Evolutionary conservation across 1,140 invertebrate genomes (phyloP), one percentile per base, ranked within the genome.

Genomic region (Campoletis sonorensis): DNA sequence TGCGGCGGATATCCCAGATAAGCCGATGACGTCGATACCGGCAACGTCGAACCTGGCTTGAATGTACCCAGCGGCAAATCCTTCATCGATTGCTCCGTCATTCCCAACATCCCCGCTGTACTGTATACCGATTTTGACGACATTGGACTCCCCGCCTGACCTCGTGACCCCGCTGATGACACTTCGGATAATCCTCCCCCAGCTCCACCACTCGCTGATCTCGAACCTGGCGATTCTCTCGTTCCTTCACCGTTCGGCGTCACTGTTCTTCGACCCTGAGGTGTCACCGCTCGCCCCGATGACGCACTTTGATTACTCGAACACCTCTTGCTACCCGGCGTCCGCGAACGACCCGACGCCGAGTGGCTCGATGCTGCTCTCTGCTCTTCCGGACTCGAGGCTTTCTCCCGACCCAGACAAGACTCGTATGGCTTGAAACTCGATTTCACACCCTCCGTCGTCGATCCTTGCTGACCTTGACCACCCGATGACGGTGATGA

Each of bases 351-450:
- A 61, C 86, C 86, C 72, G 89, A 88, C 76, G 88, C 88, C 27
- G 89, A 89, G 45, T 87, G 87, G n/a, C 86, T 88, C 26, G 90
- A 90, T 2, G 87, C 67, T 1, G 88, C 87, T 26, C 88, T 86
- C 33, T 87, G 88, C 76, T 85, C 84, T 7, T 89, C 87, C 16
- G 87, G 87, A 18, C 89, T 91, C 40, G 91, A 90, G 11, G 90
- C 84, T 37, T 89, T 91, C 15, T 90, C 89, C 0, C 86, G 82
- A 1, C 80, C 87, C 83, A 94, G 87, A 85, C 93, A 95, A 71
- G 94, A 94, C 88, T 96, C 95, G 88, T 96, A 95, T 84, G 95
- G 95, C 90, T 95, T 95, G 87, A 95, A 95, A 86, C 94, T 95
- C 0, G 88, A 87, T 8, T 88, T 88, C 67, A 83, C 85, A 40